Conservation (phyloP, 2,113 vertebrate genomes). For the Microtus pennsylvanicus region DNA sequence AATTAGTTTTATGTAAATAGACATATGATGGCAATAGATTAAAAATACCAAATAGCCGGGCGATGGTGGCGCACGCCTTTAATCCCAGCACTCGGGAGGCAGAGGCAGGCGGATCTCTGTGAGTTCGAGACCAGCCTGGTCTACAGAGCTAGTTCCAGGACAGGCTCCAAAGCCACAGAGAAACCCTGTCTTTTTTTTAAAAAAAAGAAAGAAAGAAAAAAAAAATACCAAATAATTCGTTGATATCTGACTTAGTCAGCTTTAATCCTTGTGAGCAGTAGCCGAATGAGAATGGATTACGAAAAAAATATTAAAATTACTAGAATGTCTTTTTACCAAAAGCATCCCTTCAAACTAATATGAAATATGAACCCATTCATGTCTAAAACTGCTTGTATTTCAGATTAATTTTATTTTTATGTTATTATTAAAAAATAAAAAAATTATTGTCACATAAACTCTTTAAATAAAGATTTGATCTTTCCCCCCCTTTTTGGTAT, state of each 20-base stretch:
- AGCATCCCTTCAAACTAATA: slow-evolving; percentile 38
- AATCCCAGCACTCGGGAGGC: too few relatives aligned
- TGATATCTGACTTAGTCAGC: slow-evolving; percentile 19
- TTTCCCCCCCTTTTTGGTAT: not conserved
- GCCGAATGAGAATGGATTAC: slow-evolving; percentile 46
- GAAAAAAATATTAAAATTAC: slow-evolving; percentile 57
- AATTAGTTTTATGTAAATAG: slow-evolving; percentile 47
- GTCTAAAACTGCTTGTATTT: slow-evolving; percentile 41
- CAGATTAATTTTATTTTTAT: slow-evolving; percentile 34
- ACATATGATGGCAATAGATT: slow-evolving; percentile 32
- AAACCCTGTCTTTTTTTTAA: too few relatives aligned
- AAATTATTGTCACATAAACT: not conserved
- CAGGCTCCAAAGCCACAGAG: too few relatives aligned
- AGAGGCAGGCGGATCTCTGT: too few relatives aligned
- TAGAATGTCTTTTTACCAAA: not conserved
- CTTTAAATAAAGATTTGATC: not conserved
- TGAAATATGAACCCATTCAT: slow-evolving; percentile 41
- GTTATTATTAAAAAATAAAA: not conserved
- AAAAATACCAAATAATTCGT: slow-evolving; percentile 55
- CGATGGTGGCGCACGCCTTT: too few relatives aligned
- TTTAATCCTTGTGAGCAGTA: not conserved
- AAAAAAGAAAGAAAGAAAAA: too few relatives aligned
- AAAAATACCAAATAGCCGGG: too few relatives aligned
- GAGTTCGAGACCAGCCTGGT: too few relatives aligned
- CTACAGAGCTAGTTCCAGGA: too few relatives aligned